These are phyloP conservation scores for Anguilla pacifica DNA, from an alignment of 2,797 vertebrate genomes.

Conservation along the genomic window DNA sequence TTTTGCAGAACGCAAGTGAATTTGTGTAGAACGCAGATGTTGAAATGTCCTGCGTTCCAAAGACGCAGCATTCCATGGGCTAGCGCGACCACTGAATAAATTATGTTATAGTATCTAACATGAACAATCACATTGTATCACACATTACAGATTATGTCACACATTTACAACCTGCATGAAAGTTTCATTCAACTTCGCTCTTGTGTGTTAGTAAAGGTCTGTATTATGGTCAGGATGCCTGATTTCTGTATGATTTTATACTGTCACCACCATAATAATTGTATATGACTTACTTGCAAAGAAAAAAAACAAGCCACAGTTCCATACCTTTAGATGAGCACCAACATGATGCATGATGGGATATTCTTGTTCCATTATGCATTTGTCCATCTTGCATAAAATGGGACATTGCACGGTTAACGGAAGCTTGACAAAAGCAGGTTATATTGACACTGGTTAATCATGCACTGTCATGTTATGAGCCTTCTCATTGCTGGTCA, in stretches of 20 bases:
- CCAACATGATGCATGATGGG: conserved; percentile 6
- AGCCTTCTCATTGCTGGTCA: not conserved
- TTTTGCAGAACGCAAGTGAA: too few relatives aligned
- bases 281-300: not conserved
- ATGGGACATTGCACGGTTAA: not conserved
- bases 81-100: too few relatives aligned
- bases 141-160: not conserved
- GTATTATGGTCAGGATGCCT: not conserved
- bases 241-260: not conserved
- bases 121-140: not conserved
- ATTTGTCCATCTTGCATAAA: conserved; percentile 18
- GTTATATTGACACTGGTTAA: conserved; percentile 30
- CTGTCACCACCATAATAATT: not conserved
- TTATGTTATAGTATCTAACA: not conserved
- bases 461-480: not conserved
- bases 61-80: too few relatives aligned
- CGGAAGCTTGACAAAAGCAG: not conserved
- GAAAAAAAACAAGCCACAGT: not conserved
- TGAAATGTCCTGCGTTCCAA: not conserved
- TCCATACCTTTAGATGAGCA: conserved; percentile 19
- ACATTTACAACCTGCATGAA: not conserved
- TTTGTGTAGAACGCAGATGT: too few relatives aligned
- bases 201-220: not conserved
- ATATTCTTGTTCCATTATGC: conserved; percentile 22
- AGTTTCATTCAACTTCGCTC: not conserved